A percentile compares a stretch with the other conserved stretches of the same genome.
Conservation (phyloP, 2,797 vertebrate genomes). For the Acanthurus lineatus region DNA sequence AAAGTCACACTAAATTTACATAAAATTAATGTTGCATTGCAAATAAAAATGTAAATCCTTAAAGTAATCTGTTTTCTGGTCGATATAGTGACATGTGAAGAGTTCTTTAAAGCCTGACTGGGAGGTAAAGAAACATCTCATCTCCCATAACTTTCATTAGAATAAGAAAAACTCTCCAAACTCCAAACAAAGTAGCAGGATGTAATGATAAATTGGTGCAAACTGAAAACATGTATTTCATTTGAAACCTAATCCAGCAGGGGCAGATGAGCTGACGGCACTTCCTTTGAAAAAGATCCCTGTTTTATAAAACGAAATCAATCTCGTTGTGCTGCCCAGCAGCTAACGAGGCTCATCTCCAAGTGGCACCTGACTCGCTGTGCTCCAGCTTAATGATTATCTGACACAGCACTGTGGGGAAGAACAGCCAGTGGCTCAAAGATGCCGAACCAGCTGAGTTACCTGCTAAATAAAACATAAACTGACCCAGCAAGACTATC, state of each 20-base stretch:
- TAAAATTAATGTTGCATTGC: constrained; percentile 12
- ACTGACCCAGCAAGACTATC: constrained; percentile 47
- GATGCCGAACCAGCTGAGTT: constrained; percentile 48
- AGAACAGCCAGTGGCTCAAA: constrained; percentile 45
- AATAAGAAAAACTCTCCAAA: neutral
- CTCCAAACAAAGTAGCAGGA: neutral
- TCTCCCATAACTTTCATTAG: neutral
- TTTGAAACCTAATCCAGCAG: neutral
- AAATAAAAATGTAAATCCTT: neutral
- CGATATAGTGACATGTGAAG: neutral
- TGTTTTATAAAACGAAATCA: neutral
- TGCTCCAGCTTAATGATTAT: constrained; percentile 27
- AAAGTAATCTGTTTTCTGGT: neutral
- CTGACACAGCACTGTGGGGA: constrained; percentile 24
- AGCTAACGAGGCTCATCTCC: constrained; percentile 10
- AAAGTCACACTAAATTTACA: constrained; percentile 24
- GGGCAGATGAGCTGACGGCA: neutral
- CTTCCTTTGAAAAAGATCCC: constrained; percentile 7
- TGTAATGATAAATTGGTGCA: neutral
- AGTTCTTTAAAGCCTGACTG: constrained; percentile 7
- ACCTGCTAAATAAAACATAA: constrained; percentile 55
- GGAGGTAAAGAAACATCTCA: neutral
- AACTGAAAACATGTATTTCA: neutral
- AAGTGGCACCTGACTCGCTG: constrained; percentile 13
- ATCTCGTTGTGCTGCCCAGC: neutral